Conservation (phyloP, 2,113 vertebrate species). For the Corythornis vintsioides region DNA sequence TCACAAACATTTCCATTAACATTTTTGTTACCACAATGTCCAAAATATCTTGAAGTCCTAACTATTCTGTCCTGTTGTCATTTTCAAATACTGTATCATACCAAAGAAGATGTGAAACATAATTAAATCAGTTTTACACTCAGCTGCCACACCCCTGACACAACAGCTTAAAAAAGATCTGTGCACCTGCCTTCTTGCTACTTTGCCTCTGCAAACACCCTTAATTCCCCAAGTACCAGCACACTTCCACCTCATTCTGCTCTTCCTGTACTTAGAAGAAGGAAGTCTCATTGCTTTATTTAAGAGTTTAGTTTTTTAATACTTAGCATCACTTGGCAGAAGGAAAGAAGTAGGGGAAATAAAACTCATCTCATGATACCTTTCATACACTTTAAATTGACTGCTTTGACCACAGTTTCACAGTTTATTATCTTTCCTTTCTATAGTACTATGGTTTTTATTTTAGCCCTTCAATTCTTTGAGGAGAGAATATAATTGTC, state of each 20-base stretch:
- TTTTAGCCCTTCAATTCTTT: background rate
- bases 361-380: background rate
- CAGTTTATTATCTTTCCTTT: background rate
- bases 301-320: background rate
- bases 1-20: background rate
- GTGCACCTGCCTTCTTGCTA: background rate
- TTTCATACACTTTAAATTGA: background rate
- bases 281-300: background rate
- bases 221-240: background rate
- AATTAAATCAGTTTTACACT: background rate
- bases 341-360: background rate
- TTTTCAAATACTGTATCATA: background rate
- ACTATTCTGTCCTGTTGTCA: background rate
- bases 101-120: background rate
- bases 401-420: background rate
- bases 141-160: background rate
- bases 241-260: background rate
- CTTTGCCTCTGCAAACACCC: background rate
- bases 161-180: background rate
- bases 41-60: background rate
- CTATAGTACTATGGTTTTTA: background rate
- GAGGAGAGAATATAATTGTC: background rate
- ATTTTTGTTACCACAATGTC: background rate
- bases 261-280: background rate
- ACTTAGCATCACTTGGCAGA: background rate